Evolutionary conservation across 2,113 vertebrate genomes (phyloP).

Genomic region (Rhodinocichla rosea): DNA sequence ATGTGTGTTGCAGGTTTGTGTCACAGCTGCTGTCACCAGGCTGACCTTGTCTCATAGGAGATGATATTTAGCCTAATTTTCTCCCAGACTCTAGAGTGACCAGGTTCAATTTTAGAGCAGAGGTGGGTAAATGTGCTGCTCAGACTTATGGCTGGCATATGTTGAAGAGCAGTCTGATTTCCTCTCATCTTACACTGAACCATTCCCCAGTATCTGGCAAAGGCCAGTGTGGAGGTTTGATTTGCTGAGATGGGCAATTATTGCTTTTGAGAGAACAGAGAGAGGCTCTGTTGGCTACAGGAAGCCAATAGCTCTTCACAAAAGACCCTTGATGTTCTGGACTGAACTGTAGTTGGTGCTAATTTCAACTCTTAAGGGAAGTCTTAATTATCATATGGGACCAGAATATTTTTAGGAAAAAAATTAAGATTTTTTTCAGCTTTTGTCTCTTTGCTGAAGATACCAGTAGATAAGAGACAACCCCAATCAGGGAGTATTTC

Average conservation of each 20-base stretch:
- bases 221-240: not conserved
- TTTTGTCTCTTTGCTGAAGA: not conserved
- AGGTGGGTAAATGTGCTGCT: not conserved
- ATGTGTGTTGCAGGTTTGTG: not conserved
- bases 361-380: not conserved
- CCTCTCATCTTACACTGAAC: not conserved
- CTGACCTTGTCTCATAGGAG: not conserved
- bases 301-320: not conserved
- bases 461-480: not conserved
- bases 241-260: not conserved
- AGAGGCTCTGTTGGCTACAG: not conserved
- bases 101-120: not conserved
- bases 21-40: not conserved
- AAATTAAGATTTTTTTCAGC: not conserved
- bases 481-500: not conserved
- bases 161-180: not conserved
- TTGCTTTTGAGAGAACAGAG: not conserved
- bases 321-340: not conserved
- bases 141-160: not conserved
- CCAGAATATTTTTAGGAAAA: not conserved
- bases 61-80: not conserved
- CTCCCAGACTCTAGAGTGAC: not conserved
- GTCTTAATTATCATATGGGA: not conserved
- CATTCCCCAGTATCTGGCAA: not conserved
- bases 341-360: not conserved